phyloP scores from a whole-genome alignment of 2,113 vertebrate genomes.

The Engraulis encrasicolus region DNA sequence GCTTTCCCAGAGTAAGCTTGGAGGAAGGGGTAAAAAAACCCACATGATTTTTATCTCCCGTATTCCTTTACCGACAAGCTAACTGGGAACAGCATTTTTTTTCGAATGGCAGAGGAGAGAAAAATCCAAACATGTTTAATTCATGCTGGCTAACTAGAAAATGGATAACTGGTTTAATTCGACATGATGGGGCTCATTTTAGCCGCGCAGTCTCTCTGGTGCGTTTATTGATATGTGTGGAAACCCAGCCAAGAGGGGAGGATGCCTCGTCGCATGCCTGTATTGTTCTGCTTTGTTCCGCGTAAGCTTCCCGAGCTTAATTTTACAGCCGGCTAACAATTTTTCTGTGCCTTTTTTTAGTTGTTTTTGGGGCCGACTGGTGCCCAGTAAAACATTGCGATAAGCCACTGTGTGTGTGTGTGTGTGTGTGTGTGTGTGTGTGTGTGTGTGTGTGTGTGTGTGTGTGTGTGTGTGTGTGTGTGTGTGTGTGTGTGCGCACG shows the following conservation, averaged over 20 bases:
- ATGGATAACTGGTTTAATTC: neutral
- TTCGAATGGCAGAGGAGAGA: neutral
- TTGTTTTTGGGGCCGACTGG: neutral
- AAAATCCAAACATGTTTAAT: neutral
- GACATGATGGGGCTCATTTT: constrained; percentile 31
- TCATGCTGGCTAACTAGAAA: neutral
- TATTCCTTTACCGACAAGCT: constrained; percentile 60
- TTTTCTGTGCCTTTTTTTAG: neutral
- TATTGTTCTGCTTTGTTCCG: neutral
- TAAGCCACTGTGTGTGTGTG: constrained; percentile 62
- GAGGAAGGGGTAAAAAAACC: constrained; percentile 46
- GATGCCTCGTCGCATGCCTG: neutral
- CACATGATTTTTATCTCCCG: constrained; percentile 65
- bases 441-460: constrained; percentile 64
- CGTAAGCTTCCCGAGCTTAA: neutral
- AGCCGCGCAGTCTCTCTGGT: neutral
- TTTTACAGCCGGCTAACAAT: neutral
- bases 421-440: constrained; percentile 62
- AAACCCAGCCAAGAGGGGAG: neutral
- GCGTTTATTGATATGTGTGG: neutral
- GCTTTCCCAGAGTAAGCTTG: constrained; percentile 32
- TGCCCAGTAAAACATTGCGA: constrained; percentile 52
- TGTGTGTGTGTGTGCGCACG: constrained; percentile 63
- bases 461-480: constrained; percentile 67
- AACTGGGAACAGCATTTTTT: constrained; percentile 65